Evolutionary conservation across 1,140 invertebrate genomes (phyloP).

Genomic region (Leguminivora glycinivorella): DNA sequence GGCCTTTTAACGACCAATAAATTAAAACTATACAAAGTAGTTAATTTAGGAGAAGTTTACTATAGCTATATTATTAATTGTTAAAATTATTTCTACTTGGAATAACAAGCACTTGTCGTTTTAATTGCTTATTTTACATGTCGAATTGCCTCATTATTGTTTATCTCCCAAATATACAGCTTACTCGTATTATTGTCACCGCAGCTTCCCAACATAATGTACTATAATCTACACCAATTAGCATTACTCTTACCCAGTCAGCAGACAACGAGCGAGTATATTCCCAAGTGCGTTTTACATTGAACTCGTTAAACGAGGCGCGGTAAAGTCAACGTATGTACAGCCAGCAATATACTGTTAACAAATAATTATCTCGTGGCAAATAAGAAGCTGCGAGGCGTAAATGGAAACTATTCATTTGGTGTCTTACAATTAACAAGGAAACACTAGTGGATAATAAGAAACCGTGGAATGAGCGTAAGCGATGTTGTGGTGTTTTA

Average conservation of each 20-base stretch:
- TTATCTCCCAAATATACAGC: not conserved
- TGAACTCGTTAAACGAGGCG: not conserved
- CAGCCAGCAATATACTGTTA: conserved; percentile 18
- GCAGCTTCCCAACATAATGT: conserved; percentile 17
- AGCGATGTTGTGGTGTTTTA: not conserved
- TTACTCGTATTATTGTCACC: conserved; percentile 9
- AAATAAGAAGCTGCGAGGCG: conserved; percentile 26
- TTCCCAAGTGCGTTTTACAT: not conserved
- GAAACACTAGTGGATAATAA: conserved; percentile 16
- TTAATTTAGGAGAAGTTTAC: no score
- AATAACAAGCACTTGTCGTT: not conserved
- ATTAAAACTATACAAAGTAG: no score
- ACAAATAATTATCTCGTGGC: conserved; percentile 22
- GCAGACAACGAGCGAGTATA: not conserved
- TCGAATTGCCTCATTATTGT: not conserved
- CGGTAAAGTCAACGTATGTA: not conserved
- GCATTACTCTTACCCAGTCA: conserved; percentile 1
- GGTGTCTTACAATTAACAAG: conserved; percentile 28
- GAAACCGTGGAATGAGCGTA: not conserved
- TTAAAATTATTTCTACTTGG: not conserved
- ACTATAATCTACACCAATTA: conserved; percentile 24
- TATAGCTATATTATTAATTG: no score
- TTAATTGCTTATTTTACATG: not conserved
- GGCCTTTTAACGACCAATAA: not conserved
- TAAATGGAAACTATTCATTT: conserved; percentile 24